Conservation (phyloP, 2,797 vertebrate genomes). For the Sebastes nivosus region DNA sequence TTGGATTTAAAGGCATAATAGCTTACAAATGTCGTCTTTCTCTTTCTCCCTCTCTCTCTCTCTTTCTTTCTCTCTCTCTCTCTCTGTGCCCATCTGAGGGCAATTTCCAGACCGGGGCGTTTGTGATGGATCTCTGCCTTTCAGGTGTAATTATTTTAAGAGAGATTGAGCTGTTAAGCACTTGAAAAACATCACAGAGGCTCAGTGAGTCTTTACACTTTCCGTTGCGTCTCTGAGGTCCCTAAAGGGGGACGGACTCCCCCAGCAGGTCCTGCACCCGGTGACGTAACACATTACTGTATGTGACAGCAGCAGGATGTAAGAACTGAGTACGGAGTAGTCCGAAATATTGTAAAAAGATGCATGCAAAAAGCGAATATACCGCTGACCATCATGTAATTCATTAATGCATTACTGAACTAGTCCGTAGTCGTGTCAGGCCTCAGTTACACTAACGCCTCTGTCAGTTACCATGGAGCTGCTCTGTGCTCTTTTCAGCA, state of each 20-base stretch:
- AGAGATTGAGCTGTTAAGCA: constrained; percentile 84
- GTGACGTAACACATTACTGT: background rate
- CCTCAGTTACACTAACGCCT: constrained; percentile 7
- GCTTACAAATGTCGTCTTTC: constrained; percentile 70
- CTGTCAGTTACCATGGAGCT: constrained; percentile 80
- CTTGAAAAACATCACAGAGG: constrained; percentile 79
- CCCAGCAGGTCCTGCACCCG: background rate
- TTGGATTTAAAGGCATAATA: constrained; percentile 45
- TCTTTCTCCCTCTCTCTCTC: background rate
- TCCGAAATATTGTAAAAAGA: background rate
- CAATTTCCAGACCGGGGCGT: constrained; percentile 80
- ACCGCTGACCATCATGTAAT: background rate
- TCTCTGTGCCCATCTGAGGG: constrained; percentile 82
- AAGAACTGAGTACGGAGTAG: background rate
- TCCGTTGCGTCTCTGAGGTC: constrained; percentile 71
- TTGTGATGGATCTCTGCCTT: constrained; percentile 82
- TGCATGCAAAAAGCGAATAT: background rate
- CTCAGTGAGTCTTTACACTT: constrained; percentile 81
- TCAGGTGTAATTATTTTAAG: constrained; percentile 88
- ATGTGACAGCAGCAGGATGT: background rate
- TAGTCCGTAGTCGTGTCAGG: constrained; percentile 1
- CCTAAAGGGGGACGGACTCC: constrained; percentile 41
- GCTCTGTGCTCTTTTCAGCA: constrained; percentile 83
- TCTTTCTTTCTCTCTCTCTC: background rate
- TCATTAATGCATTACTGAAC: constrained; percentile 1